phyloP scores from a whole-genome alignment of 2,797 vertebrate species.

The Manis pentadactyla region DNA sequence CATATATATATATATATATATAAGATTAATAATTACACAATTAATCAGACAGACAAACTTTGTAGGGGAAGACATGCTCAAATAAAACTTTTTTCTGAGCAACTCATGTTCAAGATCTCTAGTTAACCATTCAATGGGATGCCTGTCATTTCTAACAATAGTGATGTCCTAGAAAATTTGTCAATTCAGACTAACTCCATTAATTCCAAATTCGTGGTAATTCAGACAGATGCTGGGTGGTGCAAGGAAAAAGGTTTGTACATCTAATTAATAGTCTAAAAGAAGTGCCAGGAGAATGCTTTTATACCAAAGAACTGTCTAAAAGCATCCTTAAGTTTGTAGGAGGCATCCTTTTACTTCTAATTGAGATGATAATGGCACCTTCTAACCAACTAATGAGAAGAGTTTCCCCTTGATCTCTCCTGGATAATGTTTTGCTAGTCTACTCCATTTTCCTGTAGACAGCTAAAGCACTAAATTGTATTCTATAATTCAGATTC shows the following conservation, averaged over 20 bases:
- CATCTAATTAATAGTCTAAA: not conserved
- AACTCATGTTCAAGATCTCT: not conserved
- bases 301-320: not conserved
- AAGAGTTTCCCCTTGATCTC: not conserved
- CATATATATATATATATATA: no score
- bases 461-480: not conserved
- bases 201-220: not conserved
- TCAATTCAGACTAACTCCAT: not conserved
- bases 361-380: not conserved
- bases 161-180: not conserved
- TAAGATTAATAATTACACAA: conserved; percentile 49
- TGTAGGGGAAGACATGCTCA: not conserved
- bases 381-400: not conserved
- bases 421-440: conserved; percentile 5
- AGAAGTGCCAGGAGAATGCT: not conserved
- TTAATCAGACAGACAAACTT: conserved; percentile 28
- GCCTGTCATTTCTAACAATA: not conserved
- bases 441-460: not conserved
- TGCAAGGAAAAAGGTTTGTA: not conserved
- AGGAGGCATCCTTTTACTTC: not conserved
- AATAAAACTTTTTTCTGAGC: conserved; percentile 19
- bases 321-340: not conserved
- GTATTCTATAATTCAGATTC: not conserved
- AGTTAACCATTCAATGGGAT: not conserved
- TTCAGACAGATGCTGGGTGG: not conserved